Conservation (phyloP, 2,888 invertebrate genomes). For the Acrobasis repandana region DNA sequence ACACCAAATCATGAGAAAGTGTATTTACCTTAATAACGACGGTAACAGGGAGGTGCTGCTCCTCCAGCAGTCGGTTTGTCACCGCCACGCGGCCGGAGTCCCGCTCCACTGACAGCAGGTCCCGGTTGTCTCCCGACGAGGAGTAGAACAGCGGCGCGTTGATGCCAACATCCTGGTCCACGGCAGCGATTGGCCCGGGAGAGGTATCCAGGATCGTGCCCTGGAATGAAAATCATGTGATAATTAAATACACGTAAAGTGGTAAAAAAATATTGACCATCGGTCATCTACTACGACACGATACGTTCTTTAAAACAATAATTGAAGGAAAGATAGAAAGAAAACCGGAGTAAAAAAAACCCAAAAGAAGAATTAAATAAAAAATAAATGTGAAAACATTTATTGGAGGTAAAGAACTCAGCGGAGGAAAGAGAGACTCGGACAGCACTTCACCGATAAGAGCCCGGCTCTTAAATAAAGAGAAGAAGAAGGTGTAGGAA, state of each 20-base stretch:
- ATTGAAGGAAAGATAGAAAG: no score
- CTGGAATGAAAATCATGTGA: constrained; percentile 48
- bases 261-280: no score
- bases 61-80: constrained; percentile 78
- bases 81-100: constrained; percentile 85
- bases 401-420: no score
- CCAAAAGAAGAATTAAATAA: no score
- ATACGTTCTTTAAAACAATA: no score
- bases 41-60: constrained; percentile 87
- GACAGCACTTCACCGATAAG: no score
- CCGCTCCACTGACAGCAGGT: constrained; percentile 84
- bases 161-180: constrained; percentile 92
- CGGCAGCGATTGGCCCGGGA: constrained; percentile 89
- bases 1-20: neutral
- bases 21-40: constrained; percentile 88
- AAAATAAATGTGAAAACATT: no score
- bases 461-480: no score
- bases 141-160: constrained; percentile 88
- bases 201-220: constrained; percentile 85
- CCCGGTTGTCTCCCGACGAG: constrained; percentile 84
- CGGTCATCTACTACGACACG: no score
- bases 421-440: no score
- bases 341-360: no score
- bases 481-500: no score
- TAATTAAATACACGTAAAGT: neutral